A percentile compares a stretch with the other conserved stretches of the same genome.
Conservation (phyloP, 2,888 invertebrate species). For the Chymomyza caudatula region DNA sequence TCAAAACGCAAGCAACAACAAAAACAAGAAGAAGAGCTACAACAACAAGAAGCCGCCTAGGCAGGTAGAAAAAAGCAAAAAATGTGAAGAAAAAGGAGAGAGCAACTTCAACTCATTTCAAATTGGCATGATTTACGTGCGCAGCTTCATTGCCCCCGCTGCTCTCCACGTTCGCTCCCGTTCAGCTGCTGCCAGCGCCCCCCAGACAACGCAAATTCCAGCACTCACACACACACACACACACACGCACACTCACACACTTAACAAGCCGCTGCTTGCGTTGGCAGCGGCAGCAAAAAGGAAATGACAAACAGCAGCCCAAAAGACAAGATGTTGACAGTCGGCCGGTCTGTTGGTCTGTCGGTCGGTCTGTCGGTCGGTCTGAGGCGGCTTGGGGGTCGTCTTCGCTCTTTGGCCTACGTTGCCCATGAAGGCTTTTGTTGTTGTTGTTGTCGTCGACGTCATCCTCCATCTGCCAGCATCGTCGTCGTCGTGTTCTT, state of each 20-base stretch:
- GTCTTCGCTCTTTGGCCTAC: conserved; percentile 40
- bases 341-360: too few species aligned
- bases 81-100: background rate
- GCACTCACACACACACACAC: conserved; percentile 52
- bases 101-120: conserved; percentile 50
- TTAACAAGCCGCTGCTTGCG: conserved; percentile 2
- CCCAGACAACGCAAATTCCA: conserved; percentile 61
- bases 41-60: too few species aligned
- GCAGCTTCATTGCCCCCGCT: conserved; percentile 20
- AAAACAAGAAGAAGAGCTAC: background rate
- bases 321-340: conserved; percentile 63
- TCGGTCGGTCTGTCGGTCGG: conserved; percentile 38
- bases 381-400: conserved; percentile 49
- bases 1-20: conserved; percentile 43
- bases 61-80: conserved; percentile 44
- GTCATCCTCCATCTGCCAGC: background rate
- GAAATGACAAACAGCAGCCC: conserved; percentile 64
- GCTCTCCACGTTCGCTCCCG: conserved; percentile 2
- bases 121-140: conserved; percentile 69
- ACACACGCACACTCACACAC: conserved; percentile 6
- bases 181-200: conserved; percentile 8
- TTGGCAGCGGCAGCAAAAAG: conserved; percentile 45
- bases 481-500: conserved; percentile 8
- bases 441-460: background rate
- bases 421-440: conserved; percentile 13